A percentile compares a stretch with the other conserved stretches of the same genome.
Evolutionary conservation across 2,797 vertebrate genomes (phyloP).

Genomic region (Acanthis flammea): DNA sequence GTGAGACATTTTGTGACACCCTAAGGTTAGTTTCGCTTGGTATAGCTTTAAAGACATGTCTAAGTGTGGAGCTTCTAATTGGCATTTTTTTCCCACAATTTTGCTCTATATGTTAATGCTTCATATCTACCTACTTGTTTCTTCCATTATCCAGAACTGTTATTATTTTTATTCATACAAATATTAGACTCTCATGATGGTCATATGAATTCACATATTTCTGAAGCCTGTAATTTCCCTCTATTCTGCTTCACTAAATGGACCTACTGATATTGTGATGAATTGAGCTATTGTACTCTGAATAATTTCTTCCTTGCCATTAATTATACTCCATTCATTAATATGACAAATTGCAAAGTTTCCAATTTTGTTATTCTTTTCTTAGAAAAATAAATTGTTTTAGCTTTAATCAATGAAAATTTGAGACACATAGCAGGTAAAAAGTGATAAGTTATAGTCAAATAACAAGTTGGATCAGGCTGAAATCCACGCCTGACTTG

Average conservation of each 20-base stretch:
- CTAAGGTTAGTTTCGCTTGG: background rate
- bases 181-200: background rate
- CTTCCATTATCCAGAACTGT: background rate
- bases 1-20: background rate
- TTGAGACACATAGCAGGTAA: background rate
- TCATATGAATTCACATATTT: background rate
- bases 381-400: background rate
- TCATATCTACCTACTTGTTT: background rate
- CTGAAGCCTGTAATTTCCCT: slow-evolving; percentile 9
- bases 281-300: background rate
- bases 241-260: background rate
- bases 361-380: background rate
- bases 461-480: background rate
- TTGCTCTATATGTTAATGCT: background rate
- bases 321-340: background rate
- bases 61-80: background rate
- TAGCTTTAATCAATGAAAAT: background rate
- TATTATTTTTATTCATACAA: background rate
- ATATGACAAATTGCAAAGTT: background rate
- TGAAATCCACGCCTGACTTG: background rate
- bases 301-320: background rate
- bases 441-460: background rate
- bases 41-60: background rate
- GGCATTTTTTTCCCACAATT: background rate
- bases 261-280: background rate